A percentile compares a stretch with the other conserved stretches of the same genome.
Conservation (phyloP, 2,888 invertebrate genomes). For the Pyrgus malvae region DNA sequence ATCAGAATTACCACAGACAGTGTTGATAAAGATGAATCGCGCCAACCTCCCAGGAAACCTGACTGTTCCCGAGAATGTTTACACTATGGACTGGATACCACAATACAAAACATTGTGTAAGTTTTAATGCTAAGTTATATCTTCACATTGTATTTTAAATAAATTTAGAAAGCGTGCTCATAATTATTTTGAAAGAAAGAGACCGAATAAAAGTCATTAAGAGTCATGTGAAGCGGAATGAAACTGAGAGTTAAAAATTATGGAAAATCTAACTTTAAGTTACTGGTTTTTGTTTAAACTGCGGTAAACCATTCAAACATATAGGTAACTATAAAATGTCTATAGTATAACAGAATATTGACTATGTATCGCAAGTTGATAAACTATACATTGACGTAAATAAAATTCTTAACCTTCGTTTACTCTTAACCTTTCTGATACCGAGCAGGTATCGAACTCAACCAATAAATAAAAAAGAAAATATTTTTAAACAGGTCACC, state of each 20-base stretch:
- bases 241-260: too few species aligned
- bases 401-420: neutral
- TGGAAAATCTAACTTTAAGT: too few species aligned
- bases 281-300: too few species aligned
- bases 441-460: neutral
- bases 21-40: conserved; percentile 80
- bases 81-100: conserved; percentile 79
- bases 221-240: too few species aligned
- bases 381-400: neutral
- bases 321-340: neutral
- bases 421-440: conserved; percentile 6
- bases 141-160: too few species aligned
- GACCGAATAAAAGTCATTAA: too few species aligned
- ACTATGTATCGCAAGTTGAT: neutral
- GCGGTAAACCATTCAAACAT: too few species aligned
- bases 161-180: too few species aligned
- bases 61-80: conserved; percentile 73
- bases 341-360: too few species aligned
- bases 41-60: conserved; percentile 66
- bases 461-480: neutral
- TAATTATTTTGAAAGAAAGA: too few species aligned
- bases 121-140: conserved; percentile 37
- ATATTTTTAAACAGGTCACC: conserved; percentile 63
- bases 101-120: conserved; percentile 79
- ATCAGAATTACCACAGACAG: conserved; percentile 74